Base-by-base conservation (phyloP, 2,888 invertebrate genomes). In the Belgica antarctica region DNA sequence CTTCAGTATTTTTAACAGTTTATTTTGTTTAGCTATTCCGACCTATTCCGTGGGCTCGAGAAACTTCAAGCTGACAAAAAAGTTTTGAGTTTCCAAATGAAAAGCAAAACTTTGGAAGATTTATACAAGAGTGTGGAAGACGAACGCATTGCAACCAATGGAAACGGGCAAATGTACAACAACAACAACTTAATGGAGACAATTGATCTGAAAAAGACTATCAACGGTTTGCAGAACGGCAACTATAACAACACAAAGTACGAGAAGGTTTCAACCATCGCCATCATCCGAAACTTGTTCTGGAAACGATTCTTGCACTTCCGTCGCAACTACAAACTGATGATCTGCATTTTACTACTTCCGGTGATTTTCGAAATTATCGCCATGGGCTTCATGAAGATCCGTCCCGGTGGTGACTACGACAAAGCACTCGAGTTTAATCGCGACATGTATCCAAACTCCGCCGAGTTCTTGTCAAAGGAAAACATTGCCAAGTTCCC, bases 331-430 rank as follows among this genome's bases (percentile, higher is more conserved):
- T 85, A 83, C 74, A 75, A 77, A 1, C 79, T 87, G 10, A 75
- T 87, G 36, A 80, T 87, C 72, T 83, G 86, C 72, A 81, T 87
- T 61, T 74, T 88, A 8, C 74, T 83, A 4, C 77, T 88, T 71
- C 88, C 88, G 0, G 82, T 84, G 0, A 73, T 87, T 71, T 88
- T 88, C 77, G 86, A 87, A 74, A 79, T 83, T 0, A 78, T 84
- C 19, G 87, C 88, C n/a, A 88, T 88, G 88, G 86, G 82, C 47
- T 87, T 88, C 80, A 85, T 87, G 24, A 82, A 83, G 75, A 82
- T 87, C 72, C 82, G 88, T 0, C 83, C 88, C 19, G 87, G 87
- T 1, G 83, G 85, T 4, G 86, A 85, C 75, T 83, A 83, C 74
- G 87, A 88, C 73, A 77, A 83, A 0, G 73, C 83, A 0, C 76